Conservation (phyloP, 2,888 invertebrate species). For the Cordilura impudica region DNA sequence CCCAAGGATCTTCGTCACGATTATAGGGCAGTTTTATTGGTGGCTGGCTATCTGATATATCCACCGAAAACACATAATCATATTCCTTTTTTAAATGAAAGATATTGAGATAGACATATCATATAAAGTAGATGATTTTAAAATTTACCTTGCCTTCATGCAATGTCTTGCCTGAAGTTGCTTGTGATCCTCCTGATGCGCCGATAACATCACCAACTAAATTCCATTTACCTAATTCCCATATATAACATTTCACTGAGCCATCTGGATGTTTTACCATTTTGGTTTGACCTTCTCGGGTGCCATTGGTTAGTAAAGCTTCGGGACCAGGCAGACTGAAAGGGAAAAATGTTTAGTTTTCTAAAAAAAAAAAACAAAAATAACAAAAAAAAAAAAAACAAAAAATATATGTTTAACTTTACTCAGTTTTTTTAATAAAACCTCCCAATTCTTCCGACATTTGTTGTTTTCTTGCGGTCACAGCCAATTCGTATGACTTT, state of each 20-base stretch:
- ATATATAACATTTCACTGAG: conserved; percentile 88
- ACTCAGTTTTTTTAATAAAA: conserved; percentile 91
- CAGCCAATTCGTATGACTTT: conserved; percentile 85
- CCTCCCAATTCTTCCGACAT: conserved; percentile 88
- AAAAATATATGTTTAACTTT: too few species aligned
- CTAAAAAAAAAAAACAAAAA: conserved; percentile 55
- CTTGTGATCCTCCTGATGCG: conserved; percentile 83
- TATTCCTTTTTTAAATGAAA: conserved; percentile 87
- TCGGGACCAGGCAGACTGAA: conserved; percentile 91
- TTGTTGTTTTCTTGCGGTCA: conserved; percentile 81
- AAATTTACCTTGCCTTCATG: conserved; percentile 85
- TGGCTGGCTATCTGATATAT: conserved; percentile 93
- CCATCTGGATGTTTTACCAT: conserved; percentile 86
- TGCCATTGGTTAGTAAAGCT: conserved; percentile 86
- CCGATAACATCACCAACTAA: conserved; percentile 95
- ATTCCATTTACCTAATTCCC: conserved; percentile 87
- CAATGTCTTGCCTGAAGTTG: conserved; percentile 85
- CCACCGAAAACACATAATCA: conserved; percentile 96
- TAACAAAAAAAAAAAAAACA: too few species aligned
- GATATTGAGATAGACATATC: too few species aligned
- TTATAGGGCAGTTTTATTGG: conserved; percentile 95
- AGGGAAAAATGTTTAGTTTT: too few species aligned
- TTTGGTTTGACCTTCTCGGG: conserved; percentile 88
- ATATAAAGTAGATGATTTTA: too few species aligned
- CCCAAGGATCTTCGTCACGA: conserved; percentile 93